Conservation (phyloP, 2,797 vertebrate genomes). For the Anas bernieri region DNA sequence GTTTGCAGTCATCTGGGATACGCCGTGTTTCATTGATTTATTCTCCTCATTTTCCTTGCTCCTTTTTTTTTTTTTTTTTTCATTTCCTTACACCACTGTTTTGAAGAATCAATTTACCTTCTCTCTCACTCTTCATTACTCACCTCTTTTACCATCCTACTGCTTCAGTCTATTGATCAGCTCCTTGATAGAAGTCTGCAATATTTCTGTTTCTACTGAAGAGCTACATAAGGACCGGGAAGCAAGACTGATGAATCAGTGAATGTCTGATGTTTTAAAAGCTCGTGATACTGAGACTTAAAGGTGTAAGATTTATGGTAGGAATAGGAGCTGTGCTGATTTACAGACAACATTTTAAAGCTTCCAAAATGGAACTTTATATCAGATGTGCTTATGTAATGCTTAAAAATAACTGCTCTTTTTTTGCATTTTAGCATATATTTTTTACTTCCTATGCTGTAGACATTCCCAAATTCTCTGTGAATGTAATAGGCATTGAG, state of each 20-base stretch:
- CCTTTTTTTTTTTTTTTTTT: not conserved
- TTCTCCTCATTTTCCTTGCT: not conserved
- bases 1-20: not conserved
- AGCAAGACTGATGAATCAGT: not conserved
- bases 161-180: not conserved
- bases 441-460: not conserved
- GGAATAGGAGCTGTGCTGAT: not conserved
- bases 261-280: not conserved
- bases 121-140: not conserved
- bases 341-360: not conserved
- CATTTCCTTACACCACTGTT: not conserved
- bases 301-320: not conserved
- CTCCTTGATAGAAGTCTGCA: not conserved
- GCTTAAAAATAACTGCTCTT: not conserved
- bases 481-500: not conserved
- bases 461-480: not conserved
- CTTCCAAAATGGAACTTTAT: not conserved
- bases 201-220: conserved; percentile 6
- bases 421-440: not conserved
- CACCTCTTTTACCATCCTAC: not conserved
- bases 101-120: not conserved
- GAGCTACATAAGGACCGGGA: not conserved
- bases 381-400: not conserved
- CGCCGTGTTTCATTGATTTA: not conserved
- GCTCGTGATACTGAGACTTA: not conserved